Evolutionary conservation across 2,113 vertebrate species (phyloP), one percentile per base, ranked within the genome.

Genomic region (Dolichotis patagonum): DNA sequence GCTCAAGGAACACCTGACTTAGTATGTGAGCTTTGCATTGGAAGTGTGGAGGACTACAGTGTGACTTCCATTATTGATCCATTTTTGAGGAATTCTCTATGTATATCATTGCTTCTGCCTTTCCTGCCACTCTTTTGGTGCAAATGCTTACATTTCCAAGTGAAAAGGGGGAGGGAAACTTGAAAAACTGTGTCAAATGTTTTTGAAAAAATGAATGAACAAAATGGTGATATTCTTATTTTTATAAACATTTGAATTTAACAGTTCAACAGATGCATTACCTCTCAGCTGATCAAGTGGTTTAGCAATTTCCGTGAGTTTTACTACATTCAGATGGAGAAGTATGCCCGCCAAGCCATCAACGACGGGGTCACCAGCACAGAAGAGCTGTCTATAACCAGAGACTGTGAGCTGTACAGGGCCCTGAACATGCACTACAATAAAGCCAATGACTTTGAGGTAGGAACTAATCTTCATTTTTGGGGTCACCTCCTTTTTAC

Each of bases 271-370:
- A 99, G 99, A 99, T 99, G 99, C 99, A 99, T 99, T 98, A 99
- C 99, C 98, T 99, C 99, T 98, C 99, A 99, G 99, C 99, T 99
- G 98, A 99, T 99, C 99, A 99, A 99, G 98, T 99, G 99, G 99
- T 99, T 99, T 99, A 99, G 99, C 99, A 99, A 99, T 99, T 99
- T 99, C 99, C 99, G 99, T 83, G 99, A 99, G 99, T 99, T 99
- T 99, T 99, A 99, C 99, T 99, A 99, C 99, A 99, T 99, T 99
- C 99, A 99, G 99, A 99, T 99, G 99, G 99, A 99, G 99, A 99
- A 99, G 98, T 99, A 99, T 17, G 99, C 99, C 0, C 99, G 99
- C 35, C 99, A 99, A 99, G 97, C 99, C 99, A 99, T 99, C 99
- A 99, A 99, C 94, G 99, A 99, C 38, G 99, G 99, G 43, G 99